Percentiles rank a stretch among this genome's conserved stretches.
Evolutionary conservation across 2,113 vertebrate species (phyloP).

Genomic region (Pseudorectes ferrugineus): DNA sequence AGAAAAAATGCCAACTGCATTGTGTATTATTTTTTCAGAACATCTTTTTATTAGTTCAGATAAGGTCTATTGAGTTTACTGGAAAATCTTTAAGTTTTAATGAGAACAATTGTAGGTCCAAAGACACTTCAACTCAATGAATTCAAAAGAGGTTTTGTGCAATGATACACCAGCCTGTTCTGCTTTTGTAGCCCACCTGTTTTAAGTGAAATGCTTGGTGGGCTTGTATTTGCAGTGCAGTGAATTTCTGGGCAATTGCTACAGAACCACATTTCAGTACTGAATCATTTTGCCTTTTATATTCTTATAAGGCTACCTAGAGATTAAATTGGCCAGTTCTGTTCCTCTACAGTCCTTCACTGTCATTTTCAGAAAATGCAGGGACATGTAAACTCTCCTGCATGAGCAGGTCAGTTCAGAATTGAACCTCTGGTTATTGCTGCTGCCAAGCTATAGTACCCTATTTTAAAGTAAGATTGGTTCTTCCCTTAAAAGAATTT

Average conservation of each 20-base stretch:
- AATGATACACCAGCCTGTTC: not conserved
- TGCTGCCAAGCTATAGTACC: not conserved
- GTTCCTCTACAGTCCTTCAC: not conserved
- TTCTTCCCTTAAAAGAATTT: slow-evolving; percentile 9
- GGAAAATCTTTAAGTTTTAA: not conserved
- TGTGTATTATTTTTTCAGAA: not conserved
- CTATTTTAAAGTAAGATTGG: not conserved
- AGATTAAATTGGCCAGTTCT: not conserved
- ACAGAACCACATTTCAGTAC: not conserved
- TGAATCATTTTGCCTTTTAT: not conserved
- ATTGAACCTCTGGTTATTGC: not conserved
- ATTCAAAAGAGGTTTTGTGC: not conserved
- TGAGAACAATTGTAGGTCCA: not conserved
- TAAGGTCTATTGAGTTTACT: not conserved
- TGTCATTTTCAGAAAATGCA: not conserved
- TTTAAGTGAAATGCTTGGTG: not conserved
- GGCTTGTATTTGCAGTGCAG: not conserved
- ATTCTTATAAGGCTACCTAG: not conserved
- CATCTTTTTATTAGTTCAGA: not conserved
- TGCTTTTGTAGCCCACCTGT: not conserved
- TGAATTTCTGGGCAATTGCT: not conserved
- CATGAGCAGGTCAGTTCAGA: not conserved
- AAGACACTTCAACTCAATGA: not conserved
- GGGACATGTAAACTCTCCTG: not conserved
- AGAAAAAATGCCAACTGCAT: not conserved